Base-by-base conservation (phyloP, 2,797 vertebrate genomes). In the Myiotriccus ornatus region DNA sequence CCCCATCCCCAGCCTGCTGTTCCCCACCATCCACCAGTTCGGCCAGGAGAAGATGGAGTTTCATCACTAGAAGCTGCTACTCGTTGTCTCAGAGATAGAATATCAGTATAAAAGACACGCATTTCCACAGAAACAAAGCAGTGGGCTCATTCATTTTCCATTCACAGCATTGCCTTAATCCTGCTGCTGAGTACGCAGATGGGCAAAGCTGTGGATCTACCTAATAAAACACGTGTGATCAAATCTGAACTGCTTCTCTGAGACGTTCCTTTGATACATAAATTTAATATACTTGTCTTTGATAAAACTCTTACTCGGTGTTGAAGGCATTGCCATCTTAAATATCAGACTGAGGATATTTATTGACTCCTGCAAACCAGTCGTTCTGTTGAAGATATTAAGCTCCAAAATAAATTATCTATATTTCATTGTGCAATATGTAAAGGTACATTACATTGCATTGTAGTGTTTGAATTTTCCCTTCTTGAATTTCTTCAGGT, bases 241-340 rank as follows among this genome's bases (percentile, higher is more conserved):
- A 76, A 92, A 96, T 91, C 91, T 93, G 94, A 89, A 35, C 75
- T 83, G 71, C 81, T 83, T 93, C 84, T 81, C 74, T 63, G 78
- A 95, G 92, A 57, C 64, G 25, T 85, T 92, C 47, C 67, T 94
- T 82, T 90, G 90, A 92, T 90, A 69, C 79, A 78, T 78, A 85
- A 78, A 94, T 93, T 92, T 94, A 96, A 92, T 90, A 96, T 77
- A 85, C 49, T 93, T 88, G 84, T 88, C 81, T 90, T 80, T 89
- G 87, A 97, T 91, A 95, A 87, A 95, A 68, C 60, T 80, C 84
- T 74, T 96, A 89, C 64, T 90, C 90, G 78, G 56, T 84, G 55
- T 90, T 82, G 69, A 75, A 90, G 81, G 80, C 7, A 1, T 55
- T 93, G n/a, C 84, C 79, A 14, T 94, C 69, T 92, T 91, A 95